These are phyloP conservation scores for Sebastes wilsoni DNA, from an alignment of 2,797 vertebrate species.

Conservation along the genomic window DNA sequence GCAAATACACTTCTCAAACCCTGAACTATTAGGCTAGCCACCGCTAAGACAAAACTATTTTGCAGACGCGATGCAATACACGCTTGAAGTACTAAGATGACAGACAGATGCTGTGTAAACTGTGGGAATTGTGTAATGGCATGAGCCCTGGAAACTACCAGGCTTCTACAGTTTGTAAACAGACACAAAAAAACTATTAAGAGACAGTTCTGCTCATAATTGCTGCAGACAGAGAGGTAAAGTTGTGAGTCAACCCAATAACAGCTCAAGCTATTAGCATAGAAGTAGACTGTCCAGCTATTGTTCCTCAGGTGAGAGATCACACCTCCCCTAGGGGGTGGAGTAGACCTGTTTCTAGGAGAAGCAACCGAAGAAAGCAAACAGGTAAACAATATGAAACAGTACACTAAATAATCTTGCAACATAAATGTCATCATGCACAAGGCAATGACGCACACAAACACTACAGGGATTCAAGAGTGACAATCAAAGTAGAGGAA, in stretches of 20 bases:
- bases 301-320: slow-evolving; percentile 45
- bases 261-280: slow-evolving; percentile 43
- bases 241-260: slow-evolving; percentile 4
- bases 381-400: slow-evolving; percentile 12
- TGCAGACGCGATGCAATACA: not conserved
- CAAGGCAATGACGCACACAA: not conserved
- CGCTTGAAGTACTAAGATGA: not conserved
- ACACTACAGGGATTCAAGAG: not conserved
- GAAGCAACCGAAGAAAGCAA: not conserved
- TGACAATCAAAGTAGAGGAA: not conserved
- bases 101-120: not conserved
- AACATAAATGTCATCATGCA: not conserved
- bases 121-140: not conserved
- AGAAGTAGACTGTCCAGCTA: slow-evolving; percentile 27
- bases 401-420: not conserved
- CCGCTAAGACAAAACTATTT: not conserved
- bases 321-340: slow-evolving; percentile 34
- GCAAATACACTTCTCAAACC: not conserved
- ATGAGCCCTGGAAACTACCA: not conserved
- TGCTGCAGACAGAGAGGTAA: not conserved
- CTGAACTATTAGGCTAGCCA: not conserved
- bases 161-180: not conserved
- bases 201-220: not conserved
- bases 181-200: not conserved
- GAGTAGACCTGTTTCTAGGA: not conserved